Percentiles rank a stretch among this genome's conserved stretches.
phyloP scores from a whole-genome alignment of 2,113 vertebrate genomes.

The Hemicordylus capensis region DNA sequence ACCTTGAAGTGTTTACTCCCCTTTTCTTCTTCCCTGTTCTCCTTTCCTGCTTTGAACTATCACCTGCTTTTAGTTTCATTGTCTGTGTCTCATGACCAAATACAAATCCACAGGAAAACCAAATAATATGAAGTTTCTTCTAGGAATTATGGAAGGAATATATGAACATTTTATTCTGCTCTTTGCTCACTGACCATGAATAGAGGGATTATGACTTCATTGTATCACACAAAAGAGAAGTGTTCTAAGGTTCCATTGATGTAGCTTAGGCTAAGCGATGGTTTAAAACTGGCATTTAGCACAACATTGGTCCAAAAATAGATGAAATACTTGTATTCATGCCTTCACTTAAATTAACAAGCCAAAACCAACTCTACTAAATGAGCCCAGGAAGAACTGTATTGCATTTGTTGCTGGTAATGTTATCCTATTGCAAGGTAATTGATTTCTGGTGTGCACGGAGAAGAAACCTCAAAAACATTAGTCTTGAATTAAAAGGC shows the following conservation, averaged over 20 bases:
- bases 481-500: not conserved
- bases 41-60: not conserved
- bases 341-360: slow-evolving; percentile 36
- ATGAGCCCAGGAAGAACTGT: slow-evolving; percentile 26
- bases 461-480: slow-evolving; percentile 34
- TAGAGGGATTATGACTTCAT: not conserved
- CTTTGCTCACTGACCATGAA: not conserved
- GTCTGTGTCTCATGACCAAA: not conserved
- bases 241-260: slow-evolving; percentile 15
- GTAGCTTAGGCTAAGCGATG: not conserved
- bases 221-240: slow-evolving; percentile 4
- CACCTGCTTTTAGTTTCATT: not conserved
- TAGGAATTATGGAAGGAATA: accelerated
- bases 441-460: slow-evolving; percentile 44
- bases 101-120: not conserved
- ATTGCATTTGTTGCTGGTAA: slow-evolving; percentile 32
- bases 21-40: not conserved
- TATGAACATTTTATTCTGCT: slow-evolving; percentile 7
- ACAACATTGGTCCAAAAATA: slow-evolving; percentile 43
- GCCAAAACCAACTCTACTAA: slow-evolving; percentile 40
- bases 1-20: not conserved
- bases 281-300: slow-evolving; percentile 41
- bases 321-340: slow-evolving; percentile 51
- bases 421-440: slow-evolving; percentile 17
- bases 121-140: not conserved